Percentiles rank a stretch among this genome's conserved stretches.
Evolutionary conservation across 2,113 vertebrate species (phyloP).

Genomic region (Mionectes macconnelli): DNA sequence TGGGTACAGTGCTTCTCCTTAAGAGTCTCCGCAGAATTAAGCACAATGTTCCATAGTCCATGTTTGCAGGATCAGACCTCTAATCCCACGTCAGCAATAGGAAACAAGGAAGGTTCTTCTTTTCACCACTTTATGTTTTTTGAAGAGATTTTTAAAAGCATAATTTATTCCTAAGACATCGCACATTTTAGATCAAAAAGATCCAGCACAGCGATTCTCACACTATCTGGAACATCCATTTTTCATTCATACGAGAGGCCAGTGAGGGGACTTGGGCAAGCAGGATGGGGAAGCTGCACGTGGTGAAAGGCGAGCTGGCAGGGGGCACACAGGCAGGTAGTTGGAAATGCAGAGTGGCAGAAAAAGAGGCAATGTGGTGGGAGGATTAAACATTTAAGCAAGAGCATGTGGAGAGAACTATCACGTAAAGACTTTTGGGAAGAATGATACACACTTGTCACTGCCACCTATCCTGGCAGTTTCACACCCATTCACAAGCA

Average conservation of each 20-base stretch:
- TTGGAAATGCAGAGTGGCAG: not conserved
- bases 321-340: not conserved
- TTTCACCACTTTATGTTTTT: not conserved
- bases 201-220: not conserved
- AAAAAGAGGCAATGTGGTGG: not conserved
- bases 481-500: not conserved
- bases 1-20: not conserved
- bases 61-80: not conserved
- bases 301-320: not conserved
- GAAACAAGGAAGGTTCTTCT: not conserved
- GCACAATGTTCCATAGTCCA: not conserved
- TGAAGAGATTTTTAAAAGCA: not conserved
- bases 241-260: not conserved
- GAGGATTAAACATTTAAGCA: not conserved
- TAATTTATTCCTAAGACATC: not conserved
- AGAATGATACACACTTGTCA: not conserved
- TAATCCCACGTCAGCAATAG: not conserved
- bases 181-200: not conserved
- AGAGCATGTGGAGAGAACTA: not conserved
- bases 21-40: not conserved
- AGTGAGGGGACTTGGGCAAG: not conserved
- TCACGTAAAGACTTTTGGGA: not conserved
- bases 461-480: not conserved
- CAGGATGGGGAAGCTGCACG: not conserved
- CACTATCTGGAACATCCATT: accelerated